Conservation (phyloP, 2,797 vertebrate genomes). For the Zenarchopterus dispar region DNA sequence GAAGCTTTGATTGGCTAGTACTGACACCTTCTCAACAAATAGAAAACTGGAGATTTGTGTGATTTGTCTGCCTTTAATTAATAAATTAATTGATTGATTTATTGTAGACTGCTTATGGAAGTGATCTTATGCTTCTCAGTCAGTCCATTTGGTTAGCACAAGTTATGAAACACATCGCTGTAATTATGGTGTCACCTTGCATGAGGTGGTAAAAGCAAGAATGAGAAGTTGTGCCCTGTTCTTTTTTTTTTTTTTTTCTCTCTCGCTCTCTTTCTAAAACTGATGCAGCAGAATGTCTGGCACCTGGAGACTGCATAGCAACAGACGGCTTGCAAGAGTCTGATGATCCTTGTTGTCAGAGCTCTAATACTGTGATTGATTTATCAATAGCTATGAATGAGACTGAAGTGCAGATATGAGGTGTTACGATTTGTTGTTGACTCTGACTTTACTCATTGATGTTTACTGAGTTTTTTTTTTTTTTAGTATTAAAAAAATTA, state of each 20-base stretch:
- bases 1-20: not conserved
- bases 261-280: conserved; percentile 3
- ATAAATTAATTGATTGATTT: no score
- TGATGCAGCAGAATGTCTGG: conserved; percentile 14
- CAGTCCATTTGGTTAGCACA: not conserved
- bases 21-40: not conserved
- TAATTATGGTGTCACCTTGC: conserved; percentile 15
- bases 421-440: not conserved
- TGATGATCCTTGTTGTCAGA: conserved; percentile 3
- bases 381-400: conserved; percentile 12
- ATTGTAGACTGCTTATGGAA: no score
- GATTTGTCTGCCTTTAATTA: not conserved
- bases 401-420: conserved; percentile 3
- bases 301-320: conserved; percentile 12
- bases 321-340: not conserved
- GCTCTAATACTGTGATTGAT: conserved; percentile 10
- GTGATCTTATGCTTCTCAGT: not conserved
- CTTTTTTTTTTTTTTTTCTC: conserved; percentile 8
- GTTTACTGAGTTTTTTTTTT: not conserved
- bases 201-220: conserved; percentile 13
- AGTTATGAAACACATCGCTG: conserved; percentile 17
- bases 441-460: not conserved
- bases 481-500: no score
- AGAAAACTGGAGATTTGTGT: no score
- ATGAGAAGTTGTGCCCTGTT: conserved; percentile 6